A percentile compares a stretch with the other conserved stretches of the same genome.
phyloP scores from a whole-genome alignment of 2,797 vertebrate genomes.

The Peromyscus melanophrys region DNA sequence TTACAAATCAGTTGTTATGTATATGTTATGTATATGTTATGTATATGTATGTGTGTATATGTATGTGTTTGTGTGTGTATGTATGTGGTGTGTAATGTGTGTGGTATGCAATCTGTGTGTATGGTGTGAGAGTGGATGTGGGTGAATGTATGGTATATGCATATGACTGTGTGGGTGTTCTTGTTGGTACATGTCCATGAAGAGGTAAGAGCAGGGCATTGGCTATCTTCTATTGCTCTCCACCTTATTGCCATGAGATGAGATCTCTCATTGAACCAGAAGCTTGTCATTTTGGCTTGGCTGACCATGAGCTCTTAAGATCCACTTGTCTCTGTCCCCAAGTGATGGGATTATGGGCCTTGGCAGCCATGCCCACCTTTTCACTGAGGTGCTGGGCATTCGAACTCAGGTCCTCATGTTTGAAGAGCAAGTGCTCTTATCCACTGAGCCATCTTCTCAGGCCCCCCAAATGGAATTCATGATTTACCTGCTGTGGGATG shows the following conservation, averaged over 20 bases:
- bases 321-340: not conserved
- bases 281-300: not conserved
- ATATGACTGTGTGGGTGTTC: not conserved
- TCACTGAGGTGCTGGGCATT: not conserved
- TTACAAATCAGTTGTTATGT: conserved; percentile 7
- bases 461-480: not conserved
- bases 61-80: too few relatives aligned
- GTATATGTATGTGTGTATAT: too few relatives aligned
- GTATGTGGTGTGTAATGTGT: too few relatives aligned
- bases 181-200: not conserved
- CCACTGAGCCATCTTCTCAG: not conserved
- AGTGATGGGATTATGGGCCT: not conserved
- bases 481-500: too few relatives aligned
- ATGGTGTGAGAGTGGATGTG: not conserved
- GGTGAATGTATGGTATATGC: not conserved
- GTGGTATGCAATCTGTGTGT: too few relatives aligned
- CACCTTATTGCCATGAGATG: not conserved
- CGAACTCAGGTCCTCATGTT: not conserved
- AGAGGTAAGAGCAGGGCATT: not conserved
- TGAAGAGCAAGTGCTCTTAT: not conserved
- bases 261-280: not conserved
- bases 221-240: not conserved
- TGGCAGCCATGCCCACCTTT: not conserved
- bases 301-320: not conserved
- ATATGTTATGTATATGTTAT: too few relatives aligned